phyloP scores from a whole-genome alignment of 2,113 vertebrate genomes.

The Phyllopteryx taeniolatus region DNA sequence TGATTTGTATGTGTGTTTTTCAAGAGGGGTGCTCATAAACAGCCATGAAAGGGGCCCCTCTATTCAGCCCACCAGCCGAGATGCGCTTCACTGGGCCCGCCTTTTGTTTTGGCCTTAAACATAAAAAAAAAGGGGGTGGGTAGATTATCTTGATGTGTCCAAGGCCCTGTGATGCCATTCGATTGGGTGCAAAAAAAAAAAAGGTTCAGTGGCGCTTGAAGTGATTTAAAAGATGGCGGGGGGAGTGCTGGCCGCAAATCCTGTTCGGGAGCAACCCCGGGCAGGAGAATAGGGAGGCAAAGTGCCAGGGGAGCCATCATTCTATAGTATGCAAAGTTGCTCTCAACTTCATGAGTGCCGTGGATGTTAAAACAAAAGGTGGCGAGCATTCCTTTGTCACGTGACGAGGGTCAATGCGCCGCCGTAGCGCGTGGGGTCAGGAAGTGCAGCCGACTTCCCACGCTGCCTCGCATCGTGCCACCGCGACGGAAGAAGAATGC shows the following conservation, averaged over 20 bases:
- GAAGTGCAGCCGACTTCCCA: conserved; percentile 72
- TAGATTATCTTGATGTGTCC: conserved; percentile 60
- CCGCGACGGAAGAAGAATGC: neutral
- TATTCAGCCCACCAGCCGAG: conserved; percentile 62
- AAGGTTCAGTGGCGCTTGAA: conserved; percentile 64
- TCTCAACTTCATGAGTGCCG: conserved; percentile 62
- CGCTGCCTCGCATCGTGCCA: conserved; percentile 45
- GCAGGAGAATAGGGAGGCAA: conserved; percentile 56
- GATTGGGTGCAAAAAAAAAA: conserved; percentile 57
- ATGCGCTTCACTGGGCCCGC: conserved; percentile 65
- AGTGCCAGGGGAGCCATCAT: conserved; percentile 61
- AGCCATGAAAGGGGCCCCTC: conserved; percentile 73
- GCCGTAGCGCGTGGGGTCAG: conserved; percentile 62
- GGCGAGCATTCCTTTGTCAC: conserved; percentile 61
- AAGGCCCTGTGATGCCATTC: conserved; percentile 67
- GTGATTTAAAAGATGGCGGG: conserved; percentile 67
- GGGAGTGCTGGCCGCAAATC: conserved; percentile 61
- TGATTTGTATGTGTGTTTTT: conserved; percentile 76
- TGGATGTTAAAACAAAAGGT: conserved; percentile 68
- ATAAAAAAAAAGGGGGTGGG: conserved; percentile 45
- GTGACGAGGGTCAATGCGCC: conserved; percentile 60
- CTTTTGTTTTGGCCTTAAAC: conserved; percentile 67
- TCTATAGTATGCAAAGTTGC: conserved; percentile 66
- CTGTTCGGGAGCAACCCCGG: conserved; percentile 54
- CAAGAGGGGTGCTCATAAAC: conserved; percentile 74